Evolutionary conservation across 92 coral and sea anemone genomes (phyloP), one percentile per base, ranked within the genome.

Genomic region (Epizoanthus ramosus): DNA sequence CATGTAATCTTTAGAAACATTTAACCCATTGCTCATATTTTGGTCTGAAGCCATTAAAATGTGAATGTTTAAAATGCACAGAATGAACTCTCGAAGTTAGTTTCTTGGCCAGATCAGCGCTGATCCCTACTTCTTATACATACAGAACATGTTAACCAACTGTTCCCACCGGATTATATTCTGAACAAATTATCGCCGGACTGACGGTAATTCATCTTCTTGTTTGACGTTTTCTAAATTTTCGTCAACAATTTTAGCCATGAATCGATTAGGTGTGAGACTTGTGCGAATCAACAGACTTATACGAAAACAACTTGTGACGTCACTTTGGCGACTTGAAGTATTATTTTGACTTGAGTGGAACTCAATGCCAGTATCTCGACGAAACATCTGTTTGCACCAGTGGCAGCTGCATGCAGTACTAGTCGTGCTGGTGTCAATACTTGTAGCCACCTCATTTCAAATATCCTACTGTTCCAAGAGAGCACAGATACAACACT

Each of bases 21-120:
- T 77, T 41, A 63, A 21, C 47, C 24, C 24, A 77, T 23, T 60
- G 65, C 58, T 61, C 54, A 41, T 19, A 35, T 65, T 77, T 60
- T 63, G 71, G 71, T 77, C 61, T 59, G 59, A 77, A 77, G 82
- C 71, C 82, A 77, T 77, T 61, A 41, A 16, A 77, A 21, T 25
- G 31, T 75, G 47, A 54, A 22, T 74, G 33, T 31, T 28, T 35
- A 17, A 76, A 31, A 28, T 28, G 31, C 31, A 64, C 35, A 14
- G 31, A 19, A 18, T 60, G 14, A 8, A 6, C 15, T 18, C 8
- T 6, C 23, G 64, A 59, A 58, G 33, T 60, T 21, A 18, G 10
- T 18, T 13, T 60, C 82, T 60, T 77, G 21, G 54, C 63, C 71
- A 21, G 19, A n/a, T 19, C 22, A 14, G 16, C 59, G n/a, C n/a